Base-by-base conservation (phyloP, 2,888 invertebrate species). In the Axea sp. region DNA sequence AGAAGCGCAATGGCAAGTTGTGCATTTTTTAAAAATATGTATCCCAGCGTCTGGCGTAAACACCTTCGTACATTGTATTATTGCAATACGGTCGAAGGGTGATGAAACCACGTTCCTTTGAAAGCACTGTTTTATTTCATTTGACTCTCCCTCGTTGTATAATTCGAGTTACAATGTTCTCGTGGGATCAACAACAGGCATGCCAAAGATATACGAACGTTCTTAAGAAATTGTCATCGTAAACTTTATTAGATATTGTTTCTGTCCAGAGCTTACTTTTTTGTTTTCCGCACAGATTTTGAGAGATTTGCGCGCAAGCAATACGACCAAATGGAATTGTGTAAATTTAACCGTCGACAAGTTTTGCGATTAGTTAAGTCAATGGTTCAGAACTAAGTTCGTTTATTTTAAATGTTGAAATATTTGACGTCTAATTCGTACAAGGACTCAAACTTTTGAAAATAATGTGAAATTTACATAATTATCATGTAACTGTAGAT, bases 111-210 rank as follows among this genome's bases (percentile, higher is more conserved):
- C 22, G 17, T 41, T 53, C 43, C 35, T 77, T 77, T 78, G 72
- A 45, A 53, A 76, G 76, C 80, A 81, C 81, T 83, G 83, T 85
- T 84, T 85, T 84, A 83, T 82, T 77, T 76, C 78, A 72, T 69
- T 73, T 68, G 62, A 77, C 76, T 81, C 80, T 79, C 78, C 79
- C 78, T 74, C 76, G 72, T 79, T 83, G 78, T 82, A 82, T 85
- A 83, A 85, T 85, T 84, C 83, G 83, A 83, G 82, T 80, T 77
- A 78, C 80, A 76, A 76, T 79, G 78, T 79, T 82, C 82, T 78
- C 81, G 73, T 47, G 79, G 77, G 77, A 75, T 55, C 57, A 59
- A 37, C 43, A 47, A 39, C 37, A 41, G 19, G 7, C 37, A 33
- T 28, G 37, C 35, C 45, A 35, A 33, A 24, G 41, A 62, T 51